Conservation (phyloP, 2,113 vertebrate species). For the Colinus virginianus region DNA sequence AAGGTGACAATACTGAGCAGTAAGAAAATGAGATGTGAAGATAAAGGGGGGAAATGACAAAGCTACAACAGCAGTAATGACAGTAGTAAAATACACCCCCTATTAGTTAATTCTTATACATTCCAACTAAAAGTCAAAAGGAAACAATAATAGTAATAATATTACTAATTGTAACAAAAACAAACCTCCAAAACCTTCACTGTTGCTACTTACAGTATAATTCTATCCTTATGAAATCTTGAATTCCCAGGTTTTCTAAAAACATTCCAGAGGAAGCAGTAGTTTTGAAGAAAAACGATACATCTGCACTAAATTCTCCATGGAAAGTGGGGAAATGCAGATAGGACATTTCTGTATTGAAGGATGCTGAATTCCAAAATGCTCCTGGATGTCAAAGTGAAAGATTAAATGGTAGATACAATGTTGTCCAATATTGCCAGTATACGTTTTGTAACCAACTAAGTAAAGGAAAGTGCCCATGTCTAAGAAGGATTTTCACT, state of each 20-base stretch:
- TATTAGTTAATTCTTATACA: not conserved
- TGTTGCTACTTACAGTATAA: constrained; percentile 87
- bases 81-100: not conserved
- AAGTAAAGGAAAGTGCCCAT: not conserved
- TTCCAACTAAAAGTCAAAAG: not conserved
- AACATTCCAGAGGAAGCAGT: constrained; percentile 91
- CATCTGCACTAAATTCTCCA: constrained; percentile 92
- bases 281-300: constrained; percentile 97
- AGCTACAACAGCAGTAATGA: not conserved
- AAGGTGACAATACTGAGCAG: not conserved
- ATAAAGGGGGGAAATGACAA: not conserved
- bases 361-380: constrained; percentile 96
- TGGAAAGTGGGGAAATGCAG: constrained; percentile 98
- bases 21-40: not conserved
- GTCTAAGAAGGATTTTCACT: not conserved
- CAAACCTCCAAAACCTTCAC: not conserved
- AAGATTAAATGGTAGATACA: not conserved
- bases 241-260: constrained; percentile 96
- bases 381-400: constrained; percentile 78
- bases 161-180: not conserved
- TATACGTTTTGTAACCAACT: rapidly evolving
- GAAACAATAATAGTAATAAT: not conserved
- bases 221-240: constrained; percentile 95
- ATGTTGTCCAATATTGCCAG: not conserved
- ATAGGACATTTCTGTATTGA: constrained; percentile 92